A percentile compares a stretch with the other conserved stretches of the same genome.
phyloP scores from a whole-genome alignment of 2,888 invertebrate genomes.

The Drosophila differens region DNA sequence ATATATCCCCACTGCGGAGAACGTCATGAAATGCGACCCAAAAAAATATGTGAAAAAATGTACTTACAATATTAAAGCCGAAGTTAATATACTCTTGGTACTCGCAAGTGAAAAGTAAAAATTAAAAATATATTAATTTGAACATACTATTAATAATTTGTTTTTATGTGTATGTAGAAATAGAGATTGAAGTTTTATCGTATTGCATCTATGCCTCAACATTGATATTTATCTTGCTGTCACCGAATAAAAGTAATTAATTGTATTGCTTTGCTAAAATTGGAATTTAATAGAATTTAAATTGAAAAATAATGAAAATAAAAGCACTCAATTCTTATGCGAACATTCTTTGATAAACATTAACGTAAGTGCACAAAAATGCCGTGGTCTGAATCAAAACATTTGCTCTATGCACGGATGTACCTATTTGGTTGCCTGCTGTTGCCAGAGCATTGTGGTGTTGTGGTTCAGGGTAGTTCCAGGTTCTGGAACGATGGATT shows the following conservation, averaged over 20 bases:
- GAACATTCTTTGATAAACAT: neutral
- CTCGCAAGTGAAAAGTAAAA: neutral
- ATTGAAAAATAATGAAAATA: neutral
- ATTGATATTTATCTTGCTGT: neutral
- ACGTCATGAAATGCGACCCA: slow-evolving; percentile 56
- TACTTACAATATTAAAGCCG: neutral
- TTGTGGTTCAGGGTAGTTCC: slow-evolving; percentile 28
- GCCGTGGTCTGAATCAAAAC: neutral
- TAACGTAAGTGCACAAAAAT: slow-evolving; percentile 1
- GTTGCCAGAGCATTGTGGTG: slow-evolving; percentile 20
- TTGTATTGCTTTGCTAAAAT: neutral
- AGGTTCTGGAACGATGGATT: slow-evolving; percentile 43
- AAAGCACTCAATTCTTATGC: neutral
- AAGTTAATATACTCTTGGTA: slow-evolving; percentile 20
- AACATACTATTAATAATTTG: neutral
- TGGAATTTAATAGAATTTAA: neutral
- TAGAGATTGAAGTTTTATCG: neutral
- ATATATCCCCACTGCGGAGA: slow-evolving; percentile 60
- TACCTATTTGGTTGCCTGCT: slow-evolving; percentile 40
- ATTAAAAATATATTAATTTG: neutral
- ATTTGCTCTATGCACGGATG: slow-evolving; percentile 6
- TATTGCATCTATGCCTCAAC: neutral
- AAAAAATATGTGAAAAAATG: slow-evolving; percentile 31
- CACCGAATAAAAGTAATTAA: neutral
- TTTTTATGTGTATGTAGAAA: neutral